Percentiles rank a stretch among this genome's conserved stretches.
Evolutionary conservation across 2,888 invertebrate species (phyloP).

Genomic region (Trachelus troglodyta): DNA sequence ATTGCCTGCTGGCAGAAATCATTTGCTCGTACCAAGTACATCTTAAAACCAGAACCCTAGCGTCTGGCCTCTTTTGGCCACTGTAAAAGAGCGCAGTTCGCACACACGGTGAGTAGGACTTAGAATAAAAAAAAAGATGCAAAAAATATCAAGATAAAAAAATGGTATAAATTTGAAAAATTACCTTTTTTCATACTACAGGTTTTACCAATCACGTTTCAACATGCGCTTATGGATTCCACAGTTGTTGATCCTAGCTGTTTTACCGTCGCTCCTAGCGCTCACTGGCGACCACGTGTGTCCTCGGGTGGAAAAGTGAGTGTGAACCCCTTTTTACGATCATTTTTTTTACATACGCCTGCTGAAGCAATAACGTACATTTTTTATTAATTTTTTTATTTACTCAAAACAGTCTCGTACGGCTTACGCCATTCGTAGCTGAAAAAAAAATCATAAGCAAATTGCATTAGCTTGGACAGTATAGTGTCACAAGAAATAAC

Average conservation of each 20-base stretch:
- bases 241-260: slow-evolving; percentile 39
- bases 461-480: background rate
- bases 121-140: background rate
- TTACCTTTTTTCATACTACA: background rate
- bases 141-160: background rate
- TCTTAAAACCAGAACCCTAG: background rate
- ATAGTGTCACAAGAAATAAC: background rate
- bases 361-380: background rate
- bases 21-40: background rate
- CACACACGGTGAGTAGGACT: background rate
- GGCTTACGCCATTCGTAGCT: background rate
- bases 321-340: slow-evolving; percentile 14
- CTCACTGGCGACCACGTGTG: slow-evolving; percentile 61
- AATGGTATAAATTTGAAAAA: background rate
- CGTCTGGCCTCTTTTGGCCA: too few relatives aligned
- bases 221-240: background rate
- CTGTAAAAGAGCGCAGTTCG: background rate
- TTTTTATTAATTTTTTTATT: background rate
- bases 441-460: too few relatives aligned
- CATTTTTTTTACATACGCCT: background rate
- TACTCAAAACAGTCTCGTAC: background rate
- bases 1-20: background rate
- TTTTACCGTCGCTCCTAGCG: slow-evolving; percentile 35
- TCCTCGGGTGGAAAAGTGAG: slow-evolving; percentile 63
- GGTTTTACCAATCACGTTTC: background rate